Percentiles rank a stretch among this genome's conserved stretches.
phyloP scores from a whole-genome alignment of 2,113 vertebrate genomes.

The Suricata suricatta region DNA sequence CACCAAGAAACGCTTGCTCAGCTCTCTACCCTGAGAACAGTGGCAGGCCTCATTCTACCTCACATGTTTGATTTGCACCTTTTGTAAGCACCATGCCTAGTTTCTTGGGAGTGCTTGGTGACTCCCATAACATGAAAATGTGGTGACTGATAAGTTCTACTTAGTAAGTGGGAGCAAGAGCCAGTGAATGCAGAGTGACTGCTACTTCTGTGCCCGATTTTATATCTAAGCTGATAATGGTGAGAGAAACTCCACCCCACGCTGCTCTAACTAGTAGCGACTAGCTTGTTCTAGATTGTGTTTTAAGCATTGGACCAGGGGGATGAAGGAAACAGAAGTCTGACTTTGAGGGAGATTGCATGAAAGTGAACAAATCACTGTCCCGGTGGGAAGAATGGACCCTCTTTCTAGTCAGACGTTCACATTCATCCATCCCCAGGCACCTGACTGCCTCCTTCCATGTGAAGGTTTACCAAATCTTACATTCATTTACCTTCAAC shows the following conservation, averaged over 20 bases:
- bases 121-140: background rate
- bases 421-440: background rate
- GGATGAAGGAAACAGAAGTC: background rate
- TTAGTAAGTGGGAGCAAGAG: background rate
- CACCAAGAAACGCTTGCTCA: background rate
- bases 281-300: background rate
- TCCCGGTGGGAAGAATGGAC: fast-evolving
- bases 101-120: background rate
- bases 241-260: background rate
- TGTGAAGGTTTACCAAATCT: background rate
- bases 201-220: background rate
- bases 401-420: background rate
- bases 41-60: background rate
- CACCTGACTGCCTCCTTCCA: background rate
- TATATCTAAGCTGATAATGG: background rate
- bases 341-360: background rate
- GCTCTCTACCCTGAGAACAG: background rate
- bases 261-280: background rate
- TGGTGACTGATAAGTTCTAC: background rate
- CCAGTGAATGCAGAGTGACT: background rate
- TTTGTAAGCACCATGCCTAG: background rate
- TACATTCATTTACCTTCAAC: background rate
- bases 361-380: background rate
- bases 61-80: background rate
- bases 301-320: background rate